Conservation (phyloP, 1,140 invertebrate genomes). For the Vanessa atalanta region DNA sequence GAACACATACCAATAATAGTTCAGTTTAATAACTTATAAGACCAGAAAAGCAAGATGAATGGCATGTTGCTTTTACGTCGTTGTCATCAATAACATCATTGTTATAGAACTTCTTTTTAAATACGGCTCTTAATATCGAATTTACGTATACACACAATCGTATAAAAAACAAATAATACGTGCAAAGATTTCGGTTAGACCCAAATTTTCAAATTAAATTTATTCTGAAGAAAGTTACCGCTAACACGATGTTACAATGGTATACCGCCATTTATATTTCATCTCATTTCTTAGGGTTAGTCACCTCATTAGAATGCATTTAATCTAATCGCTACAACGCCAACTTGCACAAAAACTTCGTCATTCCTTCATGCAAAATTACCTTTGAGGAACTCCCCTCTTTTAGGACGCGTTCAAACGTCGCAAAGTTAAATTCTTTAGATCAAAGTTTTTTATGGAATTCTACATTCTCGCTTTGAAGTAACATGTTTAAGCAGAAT, state of each 20-base stretch:
- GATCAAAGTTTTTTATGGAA: conserved; percentile 22
- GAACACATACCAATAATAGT: no score
- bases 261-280: conserved; percentile 23
- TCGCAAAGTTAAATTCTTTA: conserved; percentile 15
- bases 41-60: no score
- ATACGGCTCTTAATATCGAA: no score
- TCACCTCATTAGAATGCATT: conserved; percentile 45
- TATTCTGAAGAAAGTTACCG: not conserved
- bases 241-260: not conserved
- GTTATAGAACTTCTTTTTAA: no score
- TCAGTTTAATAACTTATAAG: no score
- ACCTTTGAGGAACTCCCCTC: conserved; percentile 51
- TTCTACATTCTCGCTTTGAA: not conserved
- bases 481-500: not conserved
- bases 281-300: conserved; percentile 24
- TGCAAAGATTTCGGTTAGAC: no score
- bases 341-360: conserved; percentile 59
- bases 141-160: no score
- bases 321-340: conserved; percentile 48
- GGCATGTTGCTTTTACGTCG: no score
- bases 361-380: conserved; percentile 73
- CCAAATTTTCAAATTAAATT: not conserved
- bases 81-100: no score
- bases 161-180: no score
- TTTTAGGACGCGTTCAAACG: conserved; percentile 31